A percentile compares a stretch with the other conserved stretches of the same genome.
Conservation (phyloP, 2,888 invertebrate species). For the Druceiella hillmani region DNA sequence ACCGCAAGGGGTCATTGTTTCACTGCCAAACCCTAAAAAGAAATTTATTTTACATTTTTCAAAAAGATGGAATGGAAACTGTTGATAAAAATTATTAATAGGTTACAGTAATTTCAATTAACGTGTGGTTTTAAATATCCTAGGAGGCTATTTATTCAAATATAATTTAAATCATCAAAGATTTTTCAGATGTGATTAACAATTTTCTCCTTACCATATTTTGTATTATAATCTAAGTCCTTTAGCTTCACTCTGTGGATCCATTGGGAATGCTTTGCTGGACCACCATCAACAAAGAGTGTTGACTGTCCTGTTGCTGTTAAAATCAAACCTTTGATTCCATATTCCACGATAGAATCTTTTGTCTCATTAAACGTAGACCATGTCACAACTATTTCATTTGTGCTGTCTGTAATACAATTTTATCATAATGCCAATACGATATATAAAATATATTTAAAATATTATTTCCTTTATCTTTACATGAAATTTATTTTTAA, state of each 20-base stretch:
- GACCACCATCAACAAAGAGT: slow-evolving; percentile 72
- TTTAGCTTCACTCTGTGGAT: slow-evolving; percentile 69
- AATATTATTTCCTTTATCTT: neutral
- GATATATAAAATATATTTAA: neutral
- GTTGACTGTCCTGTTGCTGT: slow-evolving; percentile 52
- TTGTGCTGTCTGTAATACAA: slow-evolving; percentile 49
- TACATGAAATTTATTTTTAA: neutral
- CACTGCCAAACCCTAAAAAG: too few species aligned
- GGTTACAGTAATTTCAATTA: too few species aligned
- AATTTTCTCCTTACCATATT: slow-evolving; percentile 49
- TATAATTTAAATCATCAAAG: too few species aligned
- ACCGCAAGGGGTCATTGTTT: too few species aligned
- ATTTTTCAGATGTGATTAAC: too few species aligned
- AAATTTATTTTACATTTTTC: too few species aligned
- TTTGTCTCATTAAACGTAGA: slow-evolving; percentile 65
- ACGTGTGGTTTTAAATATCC: too few species aligned
- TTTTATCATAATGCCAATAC: neutral
- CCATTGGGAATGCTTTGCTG: slow-evolving; percentile 57
- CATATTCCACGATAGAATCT: slow-evolving; percentile 69
- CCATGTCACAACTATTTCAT: slow-evolving; percentile 78
- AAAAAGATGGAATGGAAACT: too few species aligned
- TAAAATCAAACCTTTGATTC: slow-evolving; percentile 54
- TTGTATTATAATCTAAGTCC: slow-evolving; percentile 55
- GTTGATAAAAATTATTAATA: too few species aligned
- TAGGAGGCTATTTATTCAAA: too few species aligned